A percentile compares a stretch with the other conserved stretches of the same genome.
These are phyloP conservation scores for Spheniscus mendiculus DNA, from an alignment of 2,113 vertebrate genomes.

Conservation along the genomic window DNA sequence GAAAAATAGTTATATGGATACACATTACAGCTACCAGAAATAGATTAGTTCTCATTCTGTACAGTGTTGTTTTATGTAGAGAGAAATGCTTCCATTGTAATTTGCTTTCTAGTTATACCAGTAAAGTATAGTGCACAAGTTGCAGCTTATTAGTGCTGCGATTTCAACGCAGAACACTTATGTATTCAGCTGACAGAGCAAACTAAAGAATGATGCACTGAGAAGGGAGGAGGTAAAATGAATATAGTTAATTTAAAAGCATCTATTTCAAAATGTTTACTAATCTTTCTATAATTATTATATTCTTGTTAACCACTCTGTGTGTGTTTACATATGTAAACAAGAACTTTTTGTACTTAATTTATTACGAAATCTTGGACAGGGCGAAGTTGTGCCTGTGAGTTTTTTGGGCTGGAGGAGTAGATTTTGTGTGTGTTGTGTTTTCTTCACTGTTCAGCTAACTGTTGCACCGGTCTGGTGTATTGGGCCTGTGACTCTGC, in stretches of 20 bases:
- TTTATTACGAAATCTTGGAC: neutral
- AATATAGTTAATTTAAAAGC: neutral
- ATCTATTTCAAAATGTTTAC: neutral
- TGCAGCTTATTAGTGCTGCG: neutral
- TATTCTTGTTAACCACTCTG: neutral
- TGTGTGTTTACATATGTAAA: neutral
- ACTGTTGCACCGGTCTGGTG: accelerated
- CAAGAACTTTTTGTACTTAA: neutral
- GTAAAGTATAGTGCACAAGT: accelerated
- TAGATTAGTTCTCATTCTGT: neutral
- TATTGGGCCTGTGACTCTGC: neutral
- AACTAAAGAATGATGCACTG: neutral
- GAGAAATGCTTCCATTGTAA: neutral
- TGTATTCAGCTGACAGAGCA: accelerated
- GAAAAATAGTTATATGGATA: neutral
- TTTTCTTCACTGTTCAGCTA: neutral
- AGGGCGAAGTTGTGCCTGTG: neutral
- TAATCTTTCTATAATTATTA: neutral
- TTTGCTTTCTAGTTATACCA: neutral
- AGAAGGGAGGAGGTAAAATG: neutral
- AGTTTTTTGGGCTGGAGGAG: accelerated
- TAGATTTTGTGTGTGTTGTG: neutral
- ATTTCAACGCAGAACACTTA: accelerated
- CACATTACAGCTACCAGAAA: neutral
- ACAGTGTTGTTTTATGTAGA: neutral